These are phyloP conservation scores for Pyrrhura leucotis DNA, from an alignment of 2,797 vertebrate species.

Conservation along the genomic window DNA sequence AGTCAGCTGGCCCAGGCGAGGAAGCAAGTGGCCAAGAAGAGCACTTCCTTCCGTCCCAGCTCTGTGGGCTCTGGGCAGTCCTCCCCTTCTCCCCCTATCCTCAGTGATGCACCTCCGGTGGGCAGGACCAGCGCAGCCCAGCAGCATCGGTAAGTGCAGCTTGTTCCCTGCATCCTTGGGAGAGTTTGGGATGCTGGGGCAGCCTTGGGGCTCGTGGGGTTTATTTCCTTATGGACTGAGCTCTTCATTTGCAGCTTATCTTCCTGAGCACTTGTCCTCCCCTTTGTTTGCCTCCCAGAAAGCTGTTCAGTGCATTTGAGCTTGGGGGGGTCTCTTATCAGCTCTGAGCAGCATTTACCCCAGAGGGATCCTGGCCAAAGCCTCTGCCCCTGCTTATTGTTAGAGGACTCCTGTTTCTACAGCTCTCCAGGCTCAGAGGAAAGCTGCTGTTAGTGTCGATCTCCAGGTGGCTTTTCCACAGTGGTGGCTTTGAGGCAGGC, in stretches of 20 bases:
- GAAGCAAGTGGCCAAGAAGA: constrained; percentile 97
- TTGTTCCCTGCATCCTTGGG: fast-evolving
- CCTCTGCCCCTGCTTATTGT: not conserved
- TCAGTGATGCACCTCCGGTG: not conserved
- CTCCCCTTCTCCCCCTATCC: constrained; percentile 63
- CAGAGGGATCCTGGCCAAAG: not conserved
- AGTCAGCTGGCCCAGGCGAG: constrained; percentile 81
- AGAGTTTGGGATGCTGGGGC: fast-evolving
- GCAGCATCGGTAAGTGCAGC: constrained; percentile 59
- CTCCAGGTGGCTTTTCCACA: not conserved
- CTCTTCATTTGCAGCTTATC: not conserved
- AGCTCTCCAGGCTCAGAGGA: not conserved
- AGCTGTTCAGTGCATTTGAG: fast-evolving
- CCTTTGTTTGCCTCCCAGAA: not conserved
- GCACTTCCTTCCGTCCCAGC: constrained; percentile 87
- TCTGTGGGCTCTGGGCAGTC: constrained; percentile 77
- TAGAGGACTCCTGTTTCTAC: not conserved
- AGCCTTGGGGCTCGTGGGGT: fast-evolving
- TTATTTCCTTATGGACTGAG: fast-evolving
- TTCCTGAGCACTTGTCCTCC: not conserved
- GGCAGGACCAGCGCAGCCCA: constrained; percentile 44
- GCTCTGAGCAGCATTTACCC: not conserved
- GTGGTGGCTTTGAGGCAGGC: not conserved
- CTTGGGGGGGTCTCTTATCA: not conserved
- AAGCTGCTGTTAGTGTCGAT: not conserved